Percentiles rank a stretch among this genome's conserved stretches.
Conservation (phyloP, 2,797 vertebrate genomes). For the Amblyopsis hoosieri region DNA sequence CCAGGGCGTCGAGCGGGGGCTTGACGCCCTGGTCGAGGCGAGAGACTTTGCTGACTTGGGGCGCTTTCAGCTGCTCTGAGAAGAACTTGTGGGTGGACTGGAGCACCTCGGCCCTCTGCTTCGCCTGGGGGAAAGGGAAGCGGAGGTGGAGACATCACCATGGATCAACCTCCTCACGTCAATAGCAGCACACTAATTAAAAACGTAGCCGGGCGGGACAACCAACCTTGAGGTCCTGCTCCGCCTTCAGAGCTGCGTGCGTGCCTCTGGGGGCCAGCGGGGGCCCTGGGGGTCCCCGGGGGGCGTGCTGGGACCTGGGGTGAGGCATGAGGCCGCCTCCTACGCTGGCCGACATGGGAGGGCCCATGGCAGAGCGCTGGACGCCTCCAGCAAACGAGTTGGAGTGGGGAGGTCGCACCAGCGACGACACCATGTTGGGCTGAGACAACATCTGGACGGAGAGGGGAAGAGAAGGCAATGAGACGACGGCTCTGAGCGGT, state of each 20-base stretch:
- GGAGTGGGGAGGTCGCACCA: conserved; percentile 90
- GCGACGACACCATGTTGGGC: conserved; percentile 93
- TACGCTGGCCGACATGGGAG: conserved; percentile 84
- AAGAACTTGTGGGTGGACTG: conserved; percentile 99
- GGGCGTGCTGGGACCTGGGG: conserved; percentile 85
- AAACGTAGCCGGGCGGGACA: background rate
- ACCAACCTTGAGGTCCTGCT: conserved; percentile 91
- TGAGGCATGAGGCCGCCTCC: conserved; percentile 92
- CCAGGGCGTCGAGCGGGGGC: conserved; percentile 76
- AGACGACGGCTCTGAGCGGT: background rate
- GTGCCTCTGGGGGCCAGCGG: conserved; percentile 85
- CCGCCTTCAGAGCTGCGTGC: conserved; percentile 89
- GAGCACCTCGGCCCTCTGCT: conserved; percentile 97
- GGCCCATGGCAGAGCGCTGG: conserved; percentile 90
- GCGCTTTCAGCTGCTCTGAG: conserved; percentile 87
- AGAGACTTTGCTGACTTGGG: conserved; percentile 83
- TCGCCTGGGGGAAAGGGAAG: conserved; percentile 81
- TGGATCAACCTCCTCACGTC: background rate
- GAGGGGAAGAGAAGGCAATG: background rate
- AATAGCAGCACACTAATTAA: background rate
- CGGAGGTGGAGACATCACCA: background rate
- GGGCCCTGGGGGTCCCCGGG: conserved; percentile 84
- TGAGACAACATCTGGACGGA: conserved; percentile 91
- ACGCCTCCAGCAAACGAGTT: conserved; percentile 92
- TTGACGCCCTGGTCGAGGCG: conserved; percentile 83